A percentile compares a stretch with the other conserved stretches of the same genome.
phyloP scores from a whole-genome alignment of 2,113 vertebrate species.

The Copsychus sechellarum region DNA sequence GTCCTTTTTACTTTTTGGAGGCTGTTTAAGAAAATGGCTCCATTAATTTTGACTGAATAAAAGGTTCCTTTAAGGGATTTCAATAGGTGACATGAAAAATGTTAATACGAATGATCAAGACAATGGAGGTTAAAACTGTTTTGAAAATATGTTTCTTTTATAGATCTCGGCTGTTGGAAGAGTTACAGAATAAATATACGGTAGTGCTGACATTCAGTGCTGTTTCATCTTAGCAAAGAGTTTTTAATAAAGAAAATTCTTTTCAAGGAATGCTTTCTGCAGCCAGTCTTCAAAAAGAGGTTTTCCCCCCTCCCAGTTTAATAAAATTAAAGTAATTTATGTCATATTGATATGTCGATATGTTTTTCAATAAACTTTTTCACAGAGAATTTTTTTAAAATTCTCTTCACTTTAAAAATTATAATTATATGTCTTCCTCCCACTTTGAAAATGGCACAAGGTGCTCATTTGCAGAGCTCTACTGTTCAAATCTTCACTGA shows the following conservation, averaged over 20 bases:
- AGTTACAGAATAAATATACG: conserved; percentile 75
- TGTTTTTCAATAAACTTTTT: conserved; percentile 82
- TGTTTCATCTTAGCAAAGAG: conserved; percentile 61
- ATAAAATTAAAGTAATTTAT: conserved; percentile 79
- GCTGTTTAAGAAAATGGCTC: conserved; percentile 60
- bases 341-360: conserved; percentile 80
- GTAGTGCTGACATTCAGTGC: conserved; percentile 69
- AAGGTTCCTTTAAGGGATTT: conserved; percentile 66
- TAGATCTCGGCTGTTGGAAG: conserved; percentile 65
- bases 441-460: conserved; percentile 77
- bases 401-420: conserved; percentile 74
- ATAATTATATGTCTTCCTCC: conserved; percentile 81
- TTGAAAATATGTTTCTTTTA: conserved; percentile 75
- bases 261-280: conserved; percentile 66
- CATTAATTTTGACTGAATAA: conserved; percentile 75
- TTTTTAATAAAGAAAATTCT: conserved; percentile 70
- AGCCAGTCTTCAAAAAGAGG: conserved; percentile 65
- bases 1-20: conserved; percentile 57
- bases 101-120: conserved; percentile 67
- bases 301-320: conserved; percentile 58
- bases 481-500: conserved; percentile 73
- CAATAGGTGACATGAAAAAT: conserved; percentile 66
- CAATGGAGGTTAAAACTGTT: conserved; percentile 78
- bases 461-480: conserved; percentile 77
- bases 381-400: conserved; percentile 54